Evolutionary conservation across 1,140 invertebrate species (phyloP).

Genomic region (Stenopsyche tienmushanensis): DNA sequence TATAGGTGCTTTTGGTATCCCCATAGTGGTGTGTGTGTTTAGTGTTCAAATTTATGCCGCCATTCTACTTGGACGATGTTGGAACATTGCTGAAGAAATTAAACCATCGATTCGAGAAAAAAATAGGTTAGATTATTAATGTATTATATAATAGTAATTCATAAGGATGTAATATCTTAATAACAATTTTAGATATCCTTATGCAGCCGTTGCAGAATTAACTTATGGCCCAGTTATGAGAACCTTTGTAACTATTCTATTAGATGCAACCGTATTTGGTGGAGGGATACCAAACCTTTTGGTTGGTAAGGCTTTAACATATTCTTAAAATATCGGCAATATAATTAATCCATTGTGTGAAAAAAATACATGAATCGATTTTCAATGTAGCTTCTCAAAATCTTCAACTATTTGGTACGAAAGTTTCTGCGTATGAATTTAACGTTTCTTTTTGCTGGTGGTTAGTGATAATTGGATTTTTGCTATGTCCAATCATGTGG

Average conservation of each 20-base stretch:
- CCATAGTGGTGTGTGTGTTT: slow-evolving; percentile 66
- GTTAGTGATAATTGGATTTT: slow-evolving; percentile 67
- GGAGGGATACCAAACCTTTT: slow-evolving; percentile 75
- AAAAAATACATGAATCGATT: background rate
- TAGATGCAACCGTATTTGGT: slow-evolving; percentile 72
- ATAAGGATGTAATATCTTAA: slow-evolving; percentile 10
- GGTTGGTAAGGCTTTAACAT: slow-evolving; percentile 59
- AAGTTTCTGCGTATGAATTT: slow-evolving; percentile 61
- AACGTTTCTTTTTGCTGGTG: slow-evolving; percentile 75
- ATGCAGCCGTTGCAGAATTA: slow-evolving; percentile 74
- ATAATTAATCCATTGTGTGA: no score
- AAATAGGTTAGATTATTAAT: slow-evolving; percentile 56
- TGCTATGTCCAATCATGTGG: slow-evolving; percentile 77
- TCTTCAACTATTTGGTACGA: slow-evolving; percentile 69
- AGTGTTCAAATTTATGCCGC: slow-evolving; percentile 75
- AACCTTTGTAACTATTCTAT: slow-evolving; percentile 64
- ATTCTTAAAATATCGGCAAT: slow-evolving; percentile 2
- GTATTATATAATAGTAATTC: slow-evolving; percentile 8
- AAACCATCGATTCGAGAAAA: slow-evolving; percentile 66
- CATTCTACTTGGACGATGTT: slow-evolving; percentile 69
- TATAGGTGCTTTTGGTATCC: slow-evolving; percentile 68
- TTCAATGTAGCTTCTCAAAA: slow-evolving; percentile 68
- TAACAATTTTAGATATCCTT: slow-evolving; percentile 62
- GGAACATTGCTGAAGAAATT: slow-evolving; percentile 69
- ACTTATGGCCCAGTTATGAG: slow-evolving; percentile 62